Conservation (phyloP, 2,888 invertebrate species). For the Mesopsocus fuscifrons region DNA sequence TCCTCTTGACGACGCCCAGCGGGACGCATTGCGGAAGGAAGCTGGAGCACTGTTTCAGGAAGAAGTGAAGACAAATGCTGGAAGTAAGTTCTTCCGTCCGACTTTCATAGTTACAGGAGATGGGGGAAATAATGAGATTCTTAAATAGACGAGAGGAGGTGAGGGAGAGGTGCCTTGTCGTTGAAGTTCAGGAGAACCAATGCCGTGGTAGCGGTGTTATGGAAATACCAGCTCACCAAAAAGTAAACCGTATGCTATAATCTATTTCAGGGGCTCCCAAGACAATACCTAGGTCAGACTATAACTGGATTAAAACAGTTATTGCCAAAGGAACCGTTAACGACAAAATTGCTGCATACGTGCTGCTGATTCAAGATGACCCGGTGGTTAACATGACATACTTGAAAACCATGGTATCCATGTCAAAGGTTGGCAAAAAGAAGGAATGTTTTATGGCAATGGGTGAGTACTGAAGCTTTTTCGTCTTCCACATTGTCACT, state of each 20-base stretch:
- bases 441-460: constrained; percentile 47
- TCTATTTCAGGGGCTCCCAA: constrained; percentile 30
- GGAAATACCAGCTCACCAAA: too few species aligned
- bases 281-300: constrained; percentile 38
- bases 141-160: too few species aligned
- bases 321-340: constrained; percentile 61
- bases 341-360: constrained; percentile 72
- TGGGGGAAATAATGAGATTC: too few species aligned
- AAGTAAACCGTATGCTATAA: too few species aligned
- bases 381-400: constrained; percentile 59
- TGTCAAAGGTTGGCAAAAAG: constrained; percentile 62
- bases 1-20: constrained; percentile 7
- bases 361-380: constrained; percentile 61
- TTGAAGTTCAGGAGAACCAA: too few species aligned
- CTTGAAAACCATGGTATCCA: constrained; percentile 47
- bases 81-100: constrained; percentile 15
- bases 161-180: too few species aligned
- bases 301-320: constrained; percentile 60
- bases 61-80: constrained; percentile 12
- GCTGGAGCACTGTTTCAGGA: constrained; percentile 13
- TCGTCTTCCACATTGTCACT: too few species aligned
- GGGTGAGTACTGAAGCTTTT: constrained; percentile 30
- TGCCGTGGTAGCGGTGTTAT: too few species aligned
- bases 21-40: constrained; percentile 12
- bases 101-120: too few species aligned